These are phyloP conservation scores for Ptychadena robeensis DNA, from an alignment of 2,797 vertebrate genomes.

Conservation along the genomic window DNA sequence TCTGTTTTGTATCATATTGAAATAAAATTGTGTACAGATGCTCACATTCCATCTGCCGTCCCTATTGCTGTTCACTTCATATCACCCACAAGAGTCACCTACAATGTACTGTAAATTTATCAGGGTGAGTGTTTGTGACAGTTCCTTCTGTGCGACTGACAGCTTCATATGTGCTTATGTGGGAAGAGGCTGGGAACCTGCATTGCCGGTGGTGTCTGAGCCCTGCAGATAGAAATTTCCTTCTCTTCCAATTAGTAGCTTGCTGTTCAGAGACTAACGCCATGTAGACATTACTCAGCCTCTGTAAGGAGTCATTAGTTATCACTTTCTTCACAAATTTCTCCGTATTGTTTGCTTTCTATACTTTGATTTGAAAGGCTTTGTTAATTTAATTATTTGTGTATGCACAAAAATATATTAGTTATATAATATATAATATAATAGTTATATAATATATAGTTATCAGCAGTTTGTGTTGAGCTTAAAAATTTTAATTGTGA, in stretches of 20 bases:
- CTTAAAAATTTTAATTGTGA: no score
- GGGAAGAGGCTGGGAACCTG: not conserved
- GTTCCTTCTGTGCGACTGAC: constrained; percentile 6
- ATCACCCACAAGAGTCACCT: not conserved
- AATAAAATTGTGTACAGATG: not conserved
- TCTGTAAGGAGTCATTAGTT: not conserved
- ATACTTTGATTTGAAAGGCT: not conserved
- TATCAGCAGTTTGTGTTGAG: no score
- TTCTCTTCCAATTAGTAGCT: constrained; percentile 7
- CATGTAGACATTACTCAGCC: not conserved
- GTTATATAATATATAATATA: no score
- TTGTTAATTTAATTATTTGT: not conserved
- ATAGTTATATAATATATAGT: no score
- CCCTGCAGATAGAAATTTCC: not conserved
- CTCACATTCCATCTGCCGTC: not conserved
- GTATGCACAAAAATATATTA: not conserved
- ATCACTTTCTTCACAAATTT: not conserved
- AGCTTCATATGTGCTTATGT: not conserved
- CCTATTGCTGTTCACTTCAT: not conserved
- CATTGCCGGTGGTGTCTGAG: not conserved
- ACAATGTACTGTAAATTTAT: not conserved
- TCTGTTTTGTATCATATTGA: not conserved
- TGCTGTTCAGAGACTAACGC: not conserved
- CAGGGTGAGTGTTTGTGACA: not conserved
- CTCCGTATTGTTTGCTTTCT: not conserved